Evolutionary conservation across 2,888 invertebrate species (phyloP).

Genomic region (Allacma fusca): DNA sequence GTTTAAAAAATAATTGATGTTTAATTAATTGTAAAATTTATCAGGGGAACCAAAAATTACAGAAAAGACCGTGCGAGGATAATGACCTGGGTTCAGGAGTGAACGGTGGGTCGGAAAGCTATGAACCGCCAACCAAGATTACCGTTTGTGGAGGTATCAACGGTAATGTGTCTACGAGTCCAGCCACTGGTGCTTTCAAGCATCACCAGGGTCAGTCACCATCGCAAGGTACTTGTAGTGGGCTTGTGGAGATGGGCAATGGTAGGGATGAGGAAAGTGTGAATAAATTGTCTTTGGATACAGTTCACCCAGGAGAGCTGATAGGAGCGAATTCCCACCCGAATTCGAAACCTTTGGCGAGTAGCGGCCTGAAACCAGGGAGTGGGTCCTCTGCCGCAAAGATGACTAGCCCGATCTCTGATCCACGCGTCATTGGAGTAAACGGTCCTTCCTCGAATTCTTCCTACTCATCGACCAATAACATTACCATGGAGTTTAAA

Average conservation of each 20-base stretch:
- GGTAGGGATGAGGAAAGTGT: too few species aligned
- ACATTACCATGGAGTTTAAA: conserved; percentile 73
- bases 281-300: conserved; percentile 88
- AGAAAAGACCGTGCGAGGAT: conserved; percentile 77
- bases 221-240: not conserved
- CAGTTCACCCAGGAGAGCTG: conserved; percentile 81
- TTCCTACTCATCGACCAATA: conserved; percentile 27
- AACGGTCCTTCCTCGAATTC: conserved; percentile 34
- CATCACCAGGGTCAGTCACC: conserved; percentile 24
- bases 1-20: not conserved
- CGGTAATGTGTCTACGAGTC: conserved; percentile 1
- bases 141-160: conserved; percentile 20
- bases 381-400: conserved; percentile 9
- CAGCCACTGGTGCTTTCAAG: conserved; percentile 26
- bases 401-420: conserved; percentile 33
- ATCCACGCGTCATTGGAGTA: conserved; percentile 11
- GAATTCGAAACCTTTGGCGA: conserved; percentile 16
- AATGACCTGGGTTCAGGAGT: conserved; percentile 66
- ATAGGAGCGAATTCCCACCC: conserved; percentile 2
- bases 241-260: too few species aligned
- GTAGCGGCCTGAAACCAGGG: conserved; percentile 19
- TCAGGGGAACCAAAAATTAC: conserved; percentile 76
- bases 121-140: conserved; percentile 61
- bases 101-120: conserved; percentile 64
- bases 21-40: conserved; percentile 9